Base-by-base conservation (phyloP, 2,113 vertebrate species). In the Protomyctophum bolini region DNA sequence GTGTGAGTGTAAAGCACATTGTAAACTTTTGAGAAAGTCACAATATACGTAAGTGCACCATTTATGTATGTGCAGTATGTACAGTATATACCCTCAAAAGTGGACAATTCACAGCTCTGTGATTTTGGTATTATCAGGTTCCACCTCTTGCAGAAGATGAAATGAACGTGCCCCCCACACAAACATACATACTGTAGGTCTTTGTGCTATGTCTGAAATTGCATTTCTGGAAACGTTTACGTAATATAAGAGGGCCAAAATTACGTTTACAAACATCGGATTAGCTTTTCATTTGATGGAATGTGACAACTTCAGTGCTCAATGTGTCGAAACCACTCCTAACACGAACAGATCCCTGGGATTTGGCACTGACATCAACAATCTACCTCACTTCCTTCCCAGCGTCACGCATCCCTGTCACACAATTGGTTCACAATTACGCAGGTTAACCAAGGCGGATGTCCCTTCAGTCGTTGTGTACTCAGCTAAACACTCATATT, bases 341-440 rank as follows among this genome's bases (percentile, higher is more conserved):
- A 70, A 61, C 56, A 52, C 71, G 73, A 65, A 83, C 63, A 70
- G 67, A 62, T 63, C 60, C 59, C 72, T 14, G 65, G 54, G 55
- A 81, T 66, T 72, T 11, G 2, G 15, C 64, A 72, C 69, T 70
- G 62, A 29, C 10, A 12, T 21, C 21, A 21, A 21, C 21, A 21
- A 58, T 54, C 66, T 50, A 56, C 63, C 45, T 73, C 45, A n/a
- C 57, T 62, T 12, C 1, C 4, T 58, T 52, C 59, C 57, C 9
- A 1, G 21, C 21, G 21, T 21, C 21, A 21, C 21, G 51, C 61
- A 7, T 15, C 55, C 15, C n/a, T 82, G 50, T 65, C 73, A 73
- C 51, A 21, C 65, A 67, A 59, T 63, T 70, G 73, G 59, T 48
- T 68, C 3, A 0, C 55, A 48, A 55, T 77, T 69, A 61, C 55